A percentile compares a stretch with the other conserved stretches of the same genome.
Conservation (phyloP, 2,888 invertebrate genomes). For the Glomeris marginata region DNA sequence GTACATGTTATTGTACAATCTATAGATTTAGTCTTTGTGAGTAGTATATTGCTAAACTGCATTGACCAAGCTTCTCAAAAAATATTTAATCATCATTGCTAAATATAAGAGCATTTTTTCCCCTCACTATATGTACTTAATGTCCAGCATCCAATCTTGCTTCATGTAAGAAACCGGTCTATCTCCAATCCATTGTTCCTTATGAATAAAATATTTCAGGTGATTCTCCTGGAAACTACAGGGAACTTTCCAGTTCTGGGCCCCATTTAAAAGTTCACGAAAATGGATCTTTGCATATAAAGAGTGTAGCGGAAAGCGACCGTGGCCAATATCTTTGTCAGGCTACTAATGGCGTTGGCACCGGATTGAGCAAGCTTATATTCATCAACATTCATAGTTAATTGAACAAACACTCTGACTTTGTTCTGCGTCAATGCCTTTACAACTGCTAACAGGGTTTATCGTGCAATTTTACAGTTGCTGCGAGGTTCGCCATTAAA, state of each 20-base stretch:
- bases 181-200: too few species aligned
- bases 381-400: conserved; percentile 15
- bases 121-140: too few species aligned
- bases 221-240: conserved; percentile 14
- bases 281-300: conserved; percentile 12
- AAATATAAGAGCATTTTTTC: too few species aligned
- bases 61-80: too few species aligned
- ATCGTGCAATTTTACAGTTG: conserved; percentile 7
- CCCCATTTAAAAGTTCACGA: conserved; percentile 6
- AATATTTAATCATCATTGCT: too few species aligned
- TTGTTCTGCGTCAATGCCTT: background rate
- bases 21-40: too few species aligned
- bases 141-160: too few species aligned
- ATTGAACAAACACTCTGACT: conserved; percentile 2
- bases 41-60: too few species aligned
- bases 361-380: conserved; percentile 14
- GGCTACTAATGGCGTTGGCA: conserved; percentile 13
- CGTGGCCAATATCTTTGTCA: conserved; percentile 14
- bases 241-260: conserved; percentile 10
- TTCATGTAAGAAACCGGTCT: too few species aligned
- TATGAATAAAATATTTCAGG: conserved; percentile 1
- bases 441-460: background rate
- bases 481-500: conserved; percentile 9
- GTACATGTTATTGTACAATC: too few species aligned
- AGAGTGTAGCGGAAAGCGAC: conserved; percentile 10